Percentiles rank a stretch among this genome's conserved stretches.
Evolutionary conservation across 2,113 vertebrate genomes (phyloP).

Genomic region (Microcebus jonahi): DNA sequence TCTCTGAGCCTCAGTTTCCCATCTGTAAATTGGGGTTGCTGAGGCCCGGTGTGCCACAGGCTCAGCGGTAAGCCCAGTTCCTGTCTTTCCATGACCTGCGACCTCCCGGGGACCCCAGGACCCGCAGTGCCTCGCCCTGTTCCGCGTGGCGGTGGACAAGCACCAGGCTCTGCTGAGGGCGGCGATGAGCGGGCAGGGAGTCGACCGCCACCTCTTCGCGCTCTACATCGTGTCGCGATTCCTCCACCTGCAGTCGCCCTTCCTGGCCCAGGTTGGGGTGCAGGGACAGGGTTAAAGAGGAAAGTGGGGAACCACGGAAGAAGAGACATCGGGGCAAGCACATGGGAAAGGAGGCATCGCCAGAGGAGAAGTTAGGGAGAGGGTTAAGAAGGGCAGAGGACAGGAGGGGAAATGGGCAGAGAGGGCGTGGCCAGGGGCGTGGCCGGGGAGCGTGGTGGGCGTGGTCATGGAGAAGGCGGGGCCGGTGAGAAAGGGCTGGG

Average conservation of each 20-base stretch:
- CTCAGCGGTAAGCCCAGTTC: background rate
- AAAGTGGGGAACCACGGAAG: background rate
- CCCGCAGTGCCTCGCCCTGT: slow-evolving; percentile 85
- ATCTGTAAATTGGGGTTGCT: background rate
- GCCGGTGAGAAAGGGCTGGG: background rate
- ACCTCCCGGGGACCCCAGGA: slow-evolving; percentile 76
- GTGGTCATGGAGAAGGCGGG: background rate
- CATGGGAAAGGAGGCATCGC: background rate
- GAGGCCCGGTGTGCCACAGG: background rate
- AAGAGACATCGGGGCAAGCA: background rate
- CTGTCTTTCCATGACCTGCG: slow-evolving; percentile 61
- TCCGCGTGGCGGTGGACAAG: slow-evolving; percentile 87
- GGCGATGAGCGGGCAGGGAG: slow-evolving; percentile 90
- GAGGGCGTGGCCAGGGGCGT: too few species aligned
- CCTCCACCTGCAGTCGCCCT: slow-evolving; percentile 64
- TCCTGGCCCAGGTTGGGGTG: slow-evolving; percentile 67
- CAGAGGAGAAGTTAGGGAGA: background rate
- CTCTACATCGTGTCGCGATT: slow-evolving; percentile 89
- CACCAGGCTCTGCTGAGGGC: slow-evolving; percentile 90
- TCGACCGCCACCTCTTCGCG: slow-evolving; percentile 93
- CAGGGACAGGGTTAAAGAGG: background rate
- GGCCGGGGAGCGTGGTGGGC: background rate
- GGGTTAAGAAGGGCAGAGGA: accelerated
- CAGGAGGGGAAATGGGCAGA: background rate
- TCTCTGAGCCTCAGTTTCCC: background rate